Base-by-base conservation (phyloP, 35 echinoderm and acorn worm genomes). In the Amphiura filiformis region DNA sequence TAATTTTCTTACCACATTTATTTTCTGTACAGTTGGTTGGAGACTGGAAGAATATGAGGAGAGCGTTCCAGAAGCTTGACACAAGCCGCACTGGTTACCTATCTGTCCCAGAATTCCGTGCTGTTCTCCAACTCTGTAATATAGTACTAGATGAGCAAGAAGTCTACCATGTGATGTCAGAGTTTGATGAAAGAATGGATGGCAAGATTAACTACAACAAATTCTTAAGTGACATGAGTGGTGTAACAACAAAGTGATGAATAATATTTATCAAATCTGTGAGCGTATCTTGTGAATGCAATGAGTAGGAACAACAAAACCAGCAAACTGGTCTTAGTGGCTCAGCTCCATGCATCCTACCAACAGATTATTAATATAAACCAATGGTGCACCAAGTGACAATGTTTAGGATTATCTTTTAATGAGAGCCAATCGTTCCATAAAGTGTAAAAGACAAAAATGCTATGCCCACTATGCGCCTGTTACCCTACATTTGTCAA, bases 171-270 rank as follows among this genome's bases (percentile, higher is more conserved):
- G 96, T 98, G 28, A 98, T 98, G 92, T 92, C 96, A 18, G 82
- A 92, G 26, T 98, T 98, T 84, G 96, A 98, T 65, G 96, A 98
- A 70, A 94, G 89, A 52, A 94, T 98, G 89, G 89, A 94, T 26
- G 93, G 93, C 39, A 94, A 98, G 87, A 98, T 98, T 39, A 98
- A 93, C 85, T 98, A 98, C 87, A 92, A 92, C n/a, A 94, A 94
- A 38, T 98, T 98, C 84, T 77, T 98, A 35, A 92, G 79, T 11
- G 92, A 98, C 20, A 94, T 91, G 7, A 52, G 44, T 52, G 44
- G 44, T 7, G 44, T 20, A 52, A 52, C n/a, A n/a, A n/a, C n/a
- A n/a, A n/a, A n/a, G n/a, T n/a, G n/a, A n/a, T n/a, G n/a, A n/a
- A n/a, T n/a, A n/a, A n/a, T n/a, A n/a, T n/a, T n/a, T n/a, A n/a